A percentile compares a stretch with the other conserved stretches of the same genome.
phyloP scores from a whole-genome alignment of 2,888 invertebrate species.

The Rotaria socialis region DNA sequence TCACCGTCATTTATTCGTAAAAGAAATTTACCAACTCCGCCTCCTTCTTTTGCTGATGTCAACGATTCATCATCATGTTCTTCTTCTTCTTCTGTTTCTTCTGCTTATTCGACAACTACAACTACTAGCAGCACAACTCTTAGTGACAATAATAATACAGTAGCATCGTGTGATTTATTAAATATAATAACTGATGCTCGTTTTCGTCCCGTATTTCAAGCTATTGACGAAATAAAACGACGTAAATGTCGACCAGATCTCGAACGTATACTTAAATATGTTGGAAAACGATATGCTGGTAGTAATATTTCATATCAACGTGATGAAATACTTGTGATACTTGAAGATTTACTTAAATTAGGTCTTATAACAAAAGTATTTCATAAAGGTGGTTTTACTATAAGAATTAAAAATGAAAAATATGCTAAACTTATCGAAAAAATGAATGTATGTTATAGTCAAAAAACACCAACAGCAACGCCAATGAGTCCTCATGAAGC shows the following conservation, averaged over 20 bases:
- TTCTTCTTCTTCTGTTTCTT: constrained; percentile 30
- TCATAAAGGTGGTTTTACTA: constrained; percentile 32
- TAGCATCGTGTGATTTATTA: constrained; percentile 32
- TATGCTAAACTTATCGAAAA: constrained; percentile 26
- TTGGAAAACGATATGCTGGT: background rate
- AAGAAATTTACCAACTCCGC: constrained; percentile 10
- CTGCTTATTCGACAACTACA: constrained; percentile 19
- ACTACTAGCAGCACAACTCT: constrained; percentile 6
- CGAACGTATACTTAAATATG: constrained; percentile 30
- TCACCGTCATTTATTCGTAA: constrained; percentile 37
- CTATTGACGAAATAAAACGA: constrained; percentile 24
- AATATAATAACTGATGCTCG: constrained; percentile 29
- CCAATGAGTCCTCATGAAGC: background rate
- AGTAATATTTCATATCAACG: background rate
- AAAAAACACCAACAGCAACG: constrained; percentile 8
- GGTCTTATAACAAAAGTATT: constrained; percentile 26
- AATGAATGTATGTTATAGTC: constrained; percentile 7
- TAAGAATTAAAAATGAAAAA: constrained; percentile 33
- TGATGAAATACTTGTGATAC: constrained; percentile 5
- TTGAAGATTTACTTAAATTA: constrained; percentile 31
- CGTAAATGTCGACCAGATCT: constrained; percentile 34
- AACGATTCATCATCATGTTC: constrained; percentile 20
- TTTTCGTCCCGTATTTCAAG: constrained; percentile 27
- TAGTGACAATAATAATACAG: constrained; percentile 29
- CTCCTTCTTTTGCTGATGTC: background rate